Conservation (phyloP, 2,888 invertebrate genomes). For the Rhingia campestris region DNA sequence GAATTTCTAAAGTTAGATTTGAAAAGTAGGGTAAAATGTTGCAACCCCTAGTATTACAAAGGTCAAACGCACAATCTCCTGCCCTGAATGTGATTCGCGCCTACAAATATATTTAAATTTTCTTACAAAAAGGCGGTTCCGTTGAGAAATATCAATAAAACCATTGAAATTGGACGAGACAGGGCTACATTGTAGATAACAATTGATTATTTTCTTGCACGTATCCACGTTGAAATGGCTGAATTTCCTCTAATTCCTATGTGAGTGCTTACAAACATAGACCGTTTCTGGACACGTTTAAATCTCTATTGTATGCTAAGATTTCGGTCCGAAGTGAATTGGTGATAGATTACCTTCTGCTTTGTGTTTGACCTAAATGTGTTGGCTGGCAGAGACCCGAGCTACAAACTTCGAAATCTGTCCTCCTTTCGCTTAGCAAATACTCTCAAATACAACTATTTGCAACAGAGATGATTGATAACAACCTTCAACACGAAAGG, state of each 20-base stretch:
- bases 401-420: slow-evolving; percentile 46
- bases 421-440: slow-evolving; percentile 54
- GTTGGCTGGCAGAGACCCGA: slow-evolving; percentile 14
- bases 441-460: slow-evolving; percentile 53
- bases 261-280: slow-evolving; percentile 9
- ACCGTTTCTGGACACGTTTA: not conserved
- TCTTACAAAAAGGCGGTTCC: slow-evolving; percentile 41
- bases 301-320: slow-evolving; percentile 9
- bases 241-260: slow-evolving; percentile 36
- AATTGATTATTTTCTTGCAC: slow-evolving; percentile 60
- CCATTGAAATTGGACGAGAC: slow-evolving; percentile 10
- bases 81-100: slow-evolving; percentile 43
- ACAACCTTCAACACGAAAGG: slow-evolving; percentile 58
- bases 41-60: slow-evolving; percentile 9
- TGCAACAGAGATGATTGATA: slow-evolving; percentile 65
- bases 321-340: slow-evolving; percentile 8
- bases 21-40: slow-evolving; percentile 25
- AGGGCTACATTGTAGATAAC: slow-evolving; percentile 19
- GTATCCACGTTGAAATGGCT: slow-evolving; percentile 29
- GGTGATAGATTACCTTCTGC: slow-evolving; percentile 15
- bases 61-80: slow-evolving; percentile 54
- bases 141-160: slow-evolving; percentile 30
- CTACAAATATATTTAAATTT: slow-evolving; percentile 58
- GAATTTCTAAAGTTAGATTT: slow-evolving; percentile 53
- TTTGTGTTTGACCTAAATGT: slow-evolving; percentile 57